Evolutionary conservation across 2,113 vertebrate genomes (phyloP), one percentile per base, ranked within the genome.

Genomic region (Dermatemys mawii): DNA sequence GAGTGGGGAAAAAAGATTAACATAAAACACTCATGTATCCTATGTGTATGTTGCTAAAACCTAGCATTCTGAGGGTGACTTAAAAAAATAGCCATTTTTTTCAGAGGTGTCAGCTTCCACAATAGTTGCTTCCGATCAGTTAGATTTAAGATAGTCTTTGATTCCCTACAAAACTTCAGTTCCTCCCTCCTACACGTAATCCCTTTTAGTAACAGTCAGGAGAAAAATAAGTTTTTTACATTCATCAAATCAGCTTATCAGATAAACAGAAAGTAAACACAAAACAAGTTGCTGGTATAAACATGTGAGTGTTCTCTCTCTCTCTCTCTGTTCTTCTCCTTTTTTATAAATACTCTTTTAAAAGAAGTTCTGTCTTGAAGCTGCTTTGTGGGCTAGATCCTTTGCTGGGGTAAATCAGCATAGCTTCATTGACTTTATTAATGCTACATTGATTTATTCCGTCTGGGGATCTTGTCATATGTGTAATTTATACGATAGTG

Each of bases 31-130:
- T 84, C 14, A 78, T 1, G 0, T 38, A 80, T 84, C 16, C 48
- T 88, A 82, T 55, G 83, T 79, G 81, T 35, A 73, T 2, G 80
- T 5, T 44, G 41, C 19, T 73, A 78, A 50, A 76, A 53, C 29
- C 91, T 19, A 13, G 46, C 84, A 89, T 87, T 92, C 92, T 87
- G 93, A 84, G 92, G 90, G 57, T 86, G 21, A 60, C 16, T 92
- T 90, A 53, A 29, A 81, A 79, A 73, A 57, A 32, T 41, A 57
- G 41, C 50, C 76, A 75, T 86, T 91, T 60, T 86, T 86, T n/a
- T 92, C 26, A 46, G 75, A 92, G 17, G 79, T 86, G 78, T 29
- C 27, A 88, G 75, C 93, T 88, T 83, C n/a, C 32, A 41, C 26
- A 41, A 55, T 51, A 49, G 70, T 24, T 91, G 54, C 44, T 55